phyloP scores from a whole-genome alignment of 2,888 invertebrate genomes.

The Emmelina monodactyla region DNA sequence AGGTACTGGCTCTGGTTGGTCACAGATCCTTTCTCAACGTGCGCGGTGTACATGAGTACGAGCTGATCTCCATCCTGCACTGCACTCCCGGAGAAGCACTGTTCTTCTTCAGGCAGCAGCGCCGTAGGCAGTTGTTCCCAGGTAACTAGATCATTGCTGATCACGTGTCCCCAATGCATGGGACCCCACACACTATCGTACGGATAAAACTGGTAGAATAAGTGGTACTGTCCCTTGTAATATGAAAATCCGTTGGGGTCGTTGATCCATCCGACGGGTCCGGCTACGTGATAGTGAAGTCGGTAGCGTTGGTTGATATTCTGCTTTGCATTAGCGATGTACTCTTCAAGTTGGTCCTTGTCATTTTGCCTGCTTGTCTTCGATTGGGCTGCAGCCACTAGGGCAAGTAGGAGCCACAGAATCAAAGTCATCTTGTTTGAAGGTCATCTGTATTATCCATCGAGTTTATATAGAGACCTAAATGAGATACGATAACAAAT shows the following conservation, averaged over 20 bases:
- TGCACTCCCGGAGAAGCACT: constrained; percentile 57
- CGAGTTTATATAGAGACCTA: no score
- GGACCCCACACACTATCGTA: constrained; percentile 49
- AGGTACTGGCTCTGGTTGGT: constrained; percentile 44
- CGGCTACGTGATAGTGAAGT: constrained; percentile 41
- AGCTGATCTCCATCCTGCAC: constrained; percentile 37
- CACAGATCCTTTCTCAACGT: constrained; percentile 28
- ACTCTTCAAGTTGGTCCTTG: constrained; percentile 47
- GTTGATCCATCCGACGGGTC: constrained; percentile 64
- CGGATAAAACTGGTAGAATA: constrained; percentile 64
- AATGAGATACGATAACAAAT: no score
- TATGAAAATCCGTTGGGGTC: constrained; percentile 66
- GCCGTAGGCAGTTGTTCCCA: constrained; percentile 60
- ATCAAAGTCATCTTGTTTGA: no score
- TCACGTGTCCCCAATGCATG: constrained; percentile 64
- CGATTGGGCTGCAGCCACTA: no score
- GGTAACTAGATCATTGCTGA: constrained; percentile 49
- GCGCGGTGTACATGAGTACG: constrained; percentile 49
- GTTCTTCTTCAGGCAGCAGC: constrained; percentile 45
- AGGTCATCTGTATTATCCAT: no score
- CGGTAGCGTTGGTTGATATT: constrained; percentile 42
- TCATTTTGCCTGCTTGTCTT: no score
- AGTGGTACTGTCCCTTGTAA: constrained; percentile 55
- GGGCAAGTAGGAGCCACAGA: no score
- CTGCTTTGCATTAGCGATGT: constrained; percentile 31